Conservation (phyloP, 2,113 vertebrate species). For the Pimephales promelas region DNA sequence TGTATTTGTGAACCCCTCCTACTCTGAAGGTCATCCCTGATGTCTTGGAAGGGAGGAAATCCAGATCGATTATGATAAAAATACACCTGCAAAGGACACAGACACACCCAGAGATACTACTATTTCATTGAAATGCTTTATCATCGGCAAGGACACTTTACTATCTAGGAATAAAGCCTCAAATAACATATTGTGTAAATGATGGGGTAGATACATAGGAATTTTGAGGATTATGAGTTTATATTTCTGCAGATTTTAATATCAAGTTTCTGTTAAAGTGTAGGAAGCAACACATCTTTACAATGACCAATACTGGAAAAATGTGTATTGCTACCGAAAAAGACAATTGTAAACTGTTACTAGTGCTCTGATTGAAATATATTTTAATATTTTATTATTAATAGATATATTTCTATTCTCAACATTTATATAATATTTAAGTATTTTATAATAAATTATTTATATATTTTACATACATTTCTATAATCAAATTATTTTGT, state of each 20-base stretch:
- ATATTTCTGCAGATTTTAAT: not conserved
- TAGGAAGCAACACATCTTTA: not conserved
- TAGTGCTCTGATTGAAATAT: not conserved
- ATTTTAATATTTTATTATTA: not conserved
- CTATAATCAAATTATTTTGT: not conserved
- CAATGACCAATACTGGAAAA: not conserved
- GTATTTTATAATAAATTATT: not conserved
- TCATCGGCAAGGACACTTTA: not conserved
- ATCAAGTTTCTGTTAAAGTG: not conserved
- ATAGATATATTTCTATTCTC: no score
- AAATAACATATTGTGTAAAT: not conserved
- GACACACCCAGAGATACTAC: constrained; percentile 36
- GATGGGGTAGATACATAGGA: not conserved
- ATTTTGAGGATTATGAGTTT: not conserved
- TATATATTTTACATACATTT: not conserved
- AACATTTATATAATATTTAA: not conserved
- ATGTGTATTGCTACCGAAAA: not conserved
- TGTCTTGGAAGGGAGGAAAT: not conserved
- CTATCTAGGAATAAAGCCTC: constrained; percentile 19
- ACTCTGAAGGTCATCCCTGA: constrained; percentile 42
- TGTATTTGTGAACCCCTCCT: constrained; percentile 8
- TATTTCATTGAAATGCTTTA: not conserved
- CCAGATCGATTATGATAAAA: constrained; percentile 43
- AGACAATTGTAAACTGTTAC: not conserved
- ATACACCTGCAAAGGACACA: constrained; percentile 36